Percentiles rank a stretch among this genome's conserved stretches.
phyloP scores from a whole-genome alignment of 2,797 vertebrate species.

The Podarcis lilfordi region DNA sequence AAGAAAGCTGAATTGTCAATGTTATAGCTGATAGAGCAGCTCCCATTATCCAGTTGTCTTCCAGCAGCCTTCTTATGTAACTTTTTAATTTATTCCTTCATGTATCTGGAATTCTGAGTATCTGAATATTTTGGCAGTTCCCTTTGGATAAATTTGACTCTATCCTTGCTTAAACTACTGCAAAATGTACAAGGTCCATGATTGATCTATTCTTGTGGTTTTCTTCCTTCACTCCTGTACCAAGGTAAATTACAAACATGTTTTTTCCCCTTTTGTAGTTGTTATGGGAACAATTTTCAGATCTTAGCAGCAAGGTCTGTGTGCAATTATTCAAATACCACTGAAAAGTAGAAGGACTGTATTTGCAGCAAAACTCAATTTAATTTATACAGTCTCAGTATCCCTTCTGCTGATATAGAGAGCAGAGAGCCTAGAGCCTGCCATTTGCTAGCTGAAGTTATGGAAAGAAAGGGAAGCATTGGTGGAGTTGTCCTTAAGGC shows the following conservation, averaged over 20 bases:
- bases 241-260: neutral
- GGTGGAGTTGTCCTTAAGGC: neutral
- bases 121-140: neutral
- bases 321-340: neutral
- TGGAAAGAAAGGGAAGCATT: neutral
- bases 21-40: neutral
- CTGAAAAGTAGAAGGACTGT: neutral
- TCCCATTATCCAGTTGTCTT: neutral
- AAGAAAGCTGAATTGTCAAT: neutral
- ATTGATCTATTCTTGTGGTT: neutral
- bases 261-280: neutral
- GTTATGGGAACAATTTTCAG: slow-evolving; percentile 1
- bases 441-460: neutral
- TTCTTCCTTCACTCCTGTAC: neutral
- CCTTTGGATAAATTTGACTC: neutral
- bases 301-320: neutral
- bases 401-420: neutral
- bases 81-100: slow-evolving; percentile 1
- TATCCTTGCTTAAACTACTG: neutral
- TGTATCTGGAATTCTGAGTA: neutral
- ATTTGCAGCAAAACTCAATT: neutral
- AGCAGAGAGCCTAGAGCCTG: neutral
- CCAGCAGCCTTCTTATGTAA: neutral
- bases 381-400: neutral
- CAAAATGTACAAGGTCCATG: neutral